phyloP scores from a whole-genome alignment of 1,140 invertebrate genomes.

The Meloidogyne floridensis region DNA sequence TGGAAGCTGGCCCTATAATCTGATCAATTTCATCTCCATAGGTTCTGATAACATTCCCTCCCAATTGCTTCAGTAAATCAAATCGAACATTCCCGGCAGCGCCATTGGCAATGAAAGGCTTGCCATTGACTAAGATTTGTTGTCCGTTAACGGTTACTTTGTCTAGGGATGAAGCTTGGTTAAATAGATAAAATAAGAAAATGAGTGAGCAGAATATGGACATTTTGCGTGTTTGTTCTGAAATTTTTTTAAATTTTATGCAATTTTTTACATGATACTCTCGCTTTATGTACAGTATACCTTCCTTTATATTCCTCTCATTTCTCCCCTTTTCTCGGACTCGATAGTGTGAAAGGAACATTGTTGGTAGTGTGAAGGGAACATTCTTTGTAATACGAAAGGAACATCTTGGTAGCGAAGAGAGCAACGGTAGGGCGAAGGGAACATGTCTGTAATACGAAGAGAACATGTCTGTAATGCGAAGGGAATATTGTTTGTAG shows the following conservation, averaged over 20 bases:
- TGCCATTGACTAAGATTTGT: not conserved
- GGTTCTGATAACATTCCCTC: not conserved
- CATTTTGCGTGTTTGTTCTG: not conserved
- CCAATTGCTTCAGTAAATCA: not conserved
- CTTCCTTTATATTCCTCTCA: no score
- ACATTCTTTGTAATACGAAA: no score
- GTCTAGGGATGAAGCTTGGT: not conserved
- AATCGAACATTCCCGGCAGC: not conserved
- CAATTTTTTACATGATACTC: no score
- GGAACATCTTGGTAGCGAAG: no score
- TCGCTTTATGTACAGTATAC: no score
- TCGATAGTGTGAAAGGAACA: no score
- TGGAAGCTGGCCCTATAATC: not conserved
- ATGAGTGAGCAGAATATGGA: not conserved
- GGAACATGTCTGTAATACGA: no score
- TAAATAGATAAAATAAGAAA: not conserved
- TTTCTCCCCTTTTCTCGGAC: no score
- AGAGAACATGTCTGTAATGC: no score
- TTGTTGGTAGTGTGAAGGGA: no score
- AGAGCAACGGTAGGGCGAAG: no score
- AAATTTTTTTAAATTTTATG: not conserved
- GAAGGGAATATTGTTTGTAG: no score
- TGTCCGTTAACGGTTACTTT: not conserved
- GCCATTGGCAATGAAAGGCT: not conserved
- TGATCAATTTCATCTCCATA: not conserved